Evolutionary conservation across 2,888 invertebrate species (phyloP), one percentile per base, ranked within the genome.

Genomic region (Synergus gifuensis): DNA sequence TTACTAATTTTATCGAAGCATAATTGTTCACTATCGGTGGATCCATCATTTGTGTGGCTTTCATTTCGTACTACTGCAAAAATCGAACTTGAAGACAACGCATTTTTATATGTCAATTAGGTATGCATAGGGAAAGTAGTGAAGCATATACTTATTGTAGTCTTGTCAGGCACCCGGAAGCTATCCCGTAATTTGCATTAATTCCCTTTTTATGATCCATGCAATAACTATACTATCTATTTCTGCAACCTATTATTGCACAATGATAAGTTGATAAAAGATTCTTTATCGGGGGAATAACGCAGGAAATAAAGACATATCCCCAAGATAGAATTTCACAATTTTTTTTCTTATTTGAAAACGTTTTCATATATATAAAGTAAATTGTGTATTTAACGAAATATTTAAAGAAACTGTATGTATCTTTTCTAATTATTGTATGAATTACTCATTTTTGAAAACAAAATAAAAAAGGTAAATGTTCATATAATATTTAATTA

Each of bases 1-100:
- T 79, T 22, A 83, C 85, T 76, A 84, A 67, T 82, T 76, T 83
- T 49, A 85, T 83, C 12, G 87, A 85, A 16, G 77, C 54, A 40
- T 85, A 84, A 79, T 83, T 80, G 49, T 84, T 79, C 16, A 84
- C 80, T 4, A 49, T 16, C 14, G 14, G 49, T 14, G 14, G 49
- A 14, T 49, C 49, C 49, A 49, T 49, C 49, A 16, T 49, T 11
- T 28, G 0, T 14, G 12, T 49, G 49, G 14, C 49, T 49, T 49
- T 12, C 49, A 14, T 2, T 0, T 16, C 49, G 4, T 14, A 4
- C 16, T 16, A 49, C 14, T 49, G 49, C 3, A 49, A 16, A 49
- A 49, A 49, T 49, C 14, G 49, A 49, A 49, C 49, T 14, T 49
- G 49, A 16, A 49, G 49, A 49, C 49, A 14, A 49, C 16, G 49